These are phyloP conservation scores for Balaenoptera acutorostrata DNA, from an alignment of 2,113 vertebrate genomes.

Conservation along the genomic window DNA sequence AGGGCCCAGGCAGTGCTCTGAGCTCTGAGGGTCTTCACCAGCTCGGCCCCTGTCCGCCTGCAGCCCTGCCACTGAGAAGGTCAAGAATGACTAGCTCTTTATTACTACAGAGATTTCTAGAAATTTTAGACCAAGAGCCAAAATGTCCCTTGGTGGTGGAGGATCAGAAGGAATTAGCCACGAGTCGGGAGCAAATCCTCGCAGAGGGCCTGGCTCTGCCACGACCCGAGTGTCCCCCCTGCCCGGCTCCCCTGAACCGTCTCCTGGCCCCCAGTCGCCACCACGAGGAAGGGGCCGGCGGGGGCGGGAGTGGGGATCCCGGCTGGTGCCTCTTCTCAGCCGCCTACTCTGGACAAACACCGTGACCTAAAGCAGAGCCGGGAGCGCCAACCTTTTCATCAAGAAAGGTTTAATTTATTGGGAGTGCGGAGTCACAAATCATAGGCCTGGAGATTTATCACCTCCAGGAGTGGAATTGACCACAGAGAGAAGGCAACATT, in stretches of 20 bases:
- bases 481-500: slow-evolving; percentile 73
- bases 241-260: accelerated
- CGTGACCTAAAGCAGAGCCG: slow-evolving; percentile 68
- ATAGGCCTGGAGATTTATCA: slow-evolving; percentile 85
- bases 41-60: accelerated
- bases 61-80: accelerated
- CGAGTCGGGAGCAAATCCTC: accelerated
- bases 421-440: slow-evolving; percentile 77
- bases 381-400: slow-evolving; percentile 73
- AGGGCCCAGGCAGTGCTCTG: accelerated
- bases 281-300: accelerated
- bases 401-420: slow-evolving; percentile 82
- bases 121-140: neutral
- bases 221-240: accelerated
- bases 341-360: slow-evolving; percentile 46
- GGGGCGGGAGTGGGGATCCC: accelerated
- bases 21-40: accelerated
- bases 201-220: accelerated
- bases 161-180: accelerated
- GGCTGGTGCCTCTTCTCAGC: neutral
- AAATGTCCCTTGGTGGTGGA: accelerated
- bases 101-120: neutral
- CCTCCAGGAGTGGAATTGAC: slow-evolving; percentile 82
- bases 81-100: neutral
- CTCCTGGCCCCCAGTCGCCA: accelerated